These are phyloP conservation scores for Ceratina japonica DNA, from an alignment of 1,140 invertebrate genomes.

Conservation along the genomic window DNA sequence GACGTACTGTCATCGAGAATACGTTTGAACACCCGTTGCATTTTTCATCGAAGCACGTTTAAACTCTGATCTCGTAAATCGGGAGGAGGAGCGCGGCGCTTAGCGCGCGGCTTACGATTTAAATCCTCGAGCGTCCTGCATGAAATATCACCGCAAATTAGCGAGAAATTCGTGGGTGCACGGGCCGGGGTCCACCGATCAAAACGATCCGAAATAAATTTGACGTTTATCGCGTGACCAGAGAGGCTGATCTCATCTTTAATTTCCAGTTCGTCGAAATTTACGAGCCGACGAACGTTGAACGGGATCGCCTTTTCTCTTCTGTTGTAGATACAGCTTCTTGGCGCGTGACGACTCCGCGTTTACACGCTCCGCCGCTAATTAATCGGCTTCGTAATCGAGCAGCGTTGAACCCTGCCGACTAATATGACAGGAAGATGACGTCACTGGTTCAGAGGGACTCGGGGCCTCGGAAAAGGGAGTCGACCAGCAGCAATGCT, in stretches of 20 bases:
- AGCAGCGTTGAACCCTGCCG: constrained; percentile 36
- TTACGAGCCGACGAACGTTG: neutral
- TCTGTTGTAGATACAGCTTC: constrained; percentile 41
- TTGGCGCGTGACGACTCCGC: constrained; percentile 14
- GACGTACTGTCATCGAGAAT: too few relatives aligned
- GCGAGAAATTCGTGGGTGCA: constrained; percentile 27
- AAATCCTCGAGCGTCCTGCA: constrained; percentile 15
- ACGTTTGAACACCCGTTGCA: neutral
- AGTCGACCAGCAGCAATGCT: constrained; percentile 74
- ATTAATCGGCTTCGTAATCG: constrained; percentile 19
- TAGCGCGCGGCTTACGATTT: constrained; percentile 40
- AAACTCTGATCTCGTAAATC: constrained; percentile 36
- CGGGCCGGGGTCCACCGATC: neutral
- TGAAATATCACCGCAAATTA: constrained; percentile 48
- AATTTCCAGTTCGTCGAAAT: neutral
- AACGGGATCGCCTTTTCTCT: neutral
- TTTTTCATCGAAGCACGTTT: neutral
- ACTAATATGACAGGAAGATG: constrained; percentile 71
- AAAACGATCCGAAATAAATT: constrained; percentile 4
- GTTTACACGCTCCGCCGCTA: neutral
- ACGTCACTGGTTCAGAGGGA: constrained; percentile 73
- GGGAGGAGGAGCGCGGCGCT: neutral
- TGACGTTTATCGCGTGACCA: neutral
- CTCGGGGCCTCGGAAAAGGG: constrained; percentile 69
- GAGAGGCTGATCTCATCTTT: neutral